Conservation (phyloP, 1,140 invertebrate genomes). For the Nebria ingens region DNA sequence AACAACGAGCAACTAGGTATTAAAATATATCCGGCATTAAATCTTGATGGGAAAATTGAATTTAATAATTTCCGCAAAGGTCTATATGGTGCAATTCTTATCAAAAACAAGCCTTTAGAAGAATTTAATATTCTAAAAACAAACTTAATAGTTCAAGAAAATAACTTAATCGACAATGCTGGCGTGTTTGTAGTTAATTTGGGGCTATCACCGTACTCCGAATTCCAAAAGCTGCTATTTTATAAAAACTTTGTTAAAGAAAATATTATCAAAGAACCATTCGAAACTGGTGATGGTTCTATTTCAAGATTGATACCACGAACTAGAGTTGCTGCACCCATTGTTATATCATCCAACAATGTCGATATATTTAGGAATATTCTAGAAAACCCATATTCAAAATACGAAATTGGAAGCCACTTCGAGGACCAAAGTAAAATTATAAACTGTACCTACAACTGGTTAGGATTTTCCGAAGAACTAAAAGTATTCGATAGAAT, state of each 20-base stretch:
- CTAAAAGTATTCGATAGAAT: slow-evolving; percentile 66
- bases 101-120: slow-evolving; percentile 68
- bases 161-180: slow-evolving; percentile 77
- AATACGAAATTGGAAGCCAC: slow-evolving; percentile 92
- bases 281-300: slow-evolving; percentile 51
- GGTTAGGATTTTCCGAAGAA: slow-evolving; percentile 74
- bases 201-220: slow-evolving; percentile 76
- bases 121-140: slow-evolving; percentile 59
- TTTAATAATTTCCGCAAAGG: slow-evolving; percentile 82
- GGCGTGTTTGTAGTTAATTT: slow-evolving; percentile 82
- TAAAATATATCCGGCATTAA: slow-evolving; percentile 74
- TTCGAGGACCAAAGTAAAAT: slow-evolving; percentile 84
- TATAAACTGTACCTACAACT: slow-evolving; percentile 92
- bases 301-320: slow-evolving; percentile 65
- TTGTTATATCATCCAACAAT: slow-evolving; percentile 85
- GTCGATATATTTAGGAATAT: slow-evolving; percentile 84
- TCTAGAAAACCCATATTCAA: slow-evolving; percentile 80
- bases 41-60: slow-evolving; percentile 67
- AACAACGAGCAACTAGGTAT: slow-evolving; percentile 66
- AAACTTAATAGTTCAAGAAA: slow-evolving; percentile 70
- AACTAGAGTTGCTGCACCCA: slow-evolving; percentile 77
- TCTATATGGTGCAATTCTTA: slow-evolving; percentile 69
- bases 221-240: slow-evolving; percentile 67
- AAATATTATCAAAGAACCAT: slow-evolving; percentile 84
- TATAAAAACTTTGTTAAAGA: slow-evolving; percentile 79